Percentiles rank a stretch among this genome's conserved stretches.
These are phyloP conservation scores for Myotis findleyi DNA, from an alignment of 2,797 vertebrate genomes.

Conservation along the genomic window DNA sequence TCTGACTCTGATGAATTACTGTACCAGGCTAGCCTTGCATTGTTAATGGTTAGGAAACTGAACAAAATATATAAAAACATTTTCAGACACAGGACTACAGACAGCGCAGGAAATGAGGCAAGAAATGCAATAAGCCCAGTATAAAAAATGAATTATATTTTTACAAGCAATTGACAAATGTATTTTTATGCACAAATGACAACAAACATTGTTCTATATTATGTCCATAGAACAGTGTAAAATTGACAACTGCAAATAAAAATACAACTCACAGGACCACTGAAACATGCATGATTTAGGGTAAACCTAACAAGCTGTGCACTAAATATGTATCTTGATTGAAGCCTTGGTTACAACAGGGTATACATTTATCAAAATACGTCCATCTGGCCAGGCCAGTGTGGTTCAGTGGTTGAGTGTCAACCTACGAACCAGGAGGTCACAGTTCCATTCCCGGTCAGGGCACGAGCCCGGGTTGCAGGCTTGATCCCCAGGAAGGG, in stretches of 20 bases:
- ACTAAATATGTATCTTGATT: neutral
- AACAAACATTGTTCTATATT: neutral
- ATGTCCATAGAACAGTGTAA: neutral
- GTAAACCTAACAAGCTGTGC: neutral
- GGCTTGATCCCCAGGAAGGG: no score
- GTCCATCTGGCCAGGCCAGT: neutral
- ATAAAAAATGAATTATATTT: slow-evolving; percentile 4
- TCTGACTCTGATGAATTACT: neutral
- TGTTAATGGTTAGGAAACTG: neutral
- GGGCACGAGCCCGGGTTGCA: no score
- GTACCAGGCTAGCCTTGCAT: neutral
- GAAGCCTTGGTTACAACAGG: neutral
- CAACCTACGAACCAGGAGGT: no score
- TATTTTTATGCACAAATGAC: neutral
- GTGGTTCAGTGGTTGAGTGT: no score
- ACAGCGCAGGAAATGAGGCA: neutral
- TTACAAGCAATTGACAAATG: neutral
- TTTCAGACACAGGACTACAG: neutral
- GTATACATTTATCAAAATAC: neutral
- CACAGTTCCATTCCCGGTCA: no score
- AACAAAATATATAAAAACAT: neutral
- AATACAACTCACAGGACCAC: neutral
- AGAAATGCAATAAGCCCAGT: neutral
- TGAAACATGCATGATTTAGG: neutral
- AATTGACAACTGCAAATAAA: neutral